Percentiles rank a stretch among this genome's conserved stretches.
Evolutionary conservation across 1,140 invertebrate genomes (phyloP).

Genomic region (Euwallacea similis): DNA sequence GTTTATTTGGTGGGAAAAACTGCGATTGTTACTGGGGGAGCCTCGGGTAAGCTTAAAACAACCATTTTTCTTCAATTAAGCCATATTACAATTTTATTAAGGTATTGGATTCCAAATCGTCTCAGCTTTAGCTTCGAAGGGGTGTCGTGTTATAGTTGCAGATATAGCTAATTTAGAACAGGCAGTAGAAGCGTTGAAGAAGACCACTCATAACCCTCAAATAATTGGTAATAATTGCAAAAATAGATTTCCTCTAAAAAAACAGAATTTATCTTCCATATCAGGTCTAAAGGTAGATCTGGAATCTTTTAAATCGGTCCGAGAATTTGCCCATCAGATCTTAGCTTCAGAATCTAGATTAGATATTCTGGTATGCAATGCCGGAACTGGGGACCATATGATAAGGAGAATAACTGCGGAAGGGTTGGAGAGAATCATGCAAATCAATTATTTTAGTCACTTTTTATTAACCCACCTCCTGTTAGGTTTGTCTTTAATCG

Average conservation of each 20-base stretch:
- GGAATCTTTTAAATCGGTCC: conserved; percentile 45
- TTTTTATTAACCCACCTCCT: conserved; percentile 69
- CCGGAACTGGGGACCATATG: conserved; percentile 51
- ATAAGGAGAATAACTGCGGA: conserved; percentile 58
- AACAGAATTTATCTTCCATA: conserved; percentile 1
- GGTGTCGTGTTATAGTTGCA: conserved; percentile 48
- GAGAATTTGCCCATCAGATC: conserved; percentile 46
- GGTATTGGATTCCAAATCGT: conserved; percentile 48
- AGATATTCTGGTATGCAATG: conserved; percentile 63
- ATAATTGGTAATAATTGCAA: conserved; percentile 46
- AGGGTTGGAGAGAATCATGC: conserved; percentile 62
- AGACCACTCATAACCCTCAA: conserved; percentile 45
- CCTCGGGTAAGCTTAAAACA: conserved; percentile 2
- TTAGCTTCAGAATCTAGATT: conserved; percentile 50
- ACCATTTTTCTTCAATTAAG: no score
- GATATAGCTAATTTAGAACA: conserved; percentile 44
- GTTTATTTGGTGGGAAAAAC: conserved; percentile 26
- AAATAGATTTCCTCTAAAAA: background rate
- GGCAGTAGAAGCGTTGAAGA: conserved; percentile 52
- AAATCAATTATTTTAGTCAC: conserved; percentile 67
- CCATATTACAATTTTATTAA: conserved; percentile 11
- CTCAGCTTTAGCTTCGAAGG: conserved; percentile 44
- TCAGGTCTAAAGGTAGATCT: conserved; percentile 49
- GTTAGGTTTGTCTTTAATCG: conserved; percentile 54
- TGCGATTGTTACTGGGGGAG: conserved; percentile 25